These are phyloP conservation scores for Diglossa cyanea DNA, from an alignment of 2,797 vertebrate genomes.

Conservation along the genomic window DNA sequence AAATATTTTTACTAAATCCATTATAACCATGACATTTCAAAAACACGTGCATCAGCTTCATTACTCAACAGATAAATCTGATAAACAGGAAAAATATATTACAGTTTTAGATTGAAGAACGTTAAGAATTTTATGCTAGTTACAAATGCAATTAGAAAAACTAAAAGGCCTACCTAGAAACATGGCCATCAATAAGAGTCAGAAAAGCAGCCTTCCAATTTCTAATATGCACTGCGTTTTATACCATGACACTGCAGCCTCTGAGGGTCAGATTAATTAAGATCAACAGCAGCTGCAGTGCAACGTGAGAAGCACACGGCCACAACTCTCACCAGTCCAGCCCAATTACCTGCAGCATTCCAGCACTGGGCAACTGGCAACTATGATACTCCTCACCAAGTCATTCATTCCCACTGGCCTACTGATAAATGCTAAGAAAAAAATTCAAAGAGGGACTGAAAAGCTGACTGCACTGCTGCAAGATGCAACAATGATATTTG, in stretches of 20 bases:
- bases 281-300: conserved; percentile 81
- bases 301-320: conserved; percentile 75
- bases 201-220: conserved; percentile 42
- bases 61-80: neutral
- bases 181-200: neutral
- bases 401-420: conserved; percentile 62
- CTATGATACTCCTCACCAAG: conserved; percentile 42
- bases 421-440: conserved; percentile 57
- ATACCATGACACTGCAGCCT: conserved; percentile 69
- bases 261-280: conserved; percentile 82
- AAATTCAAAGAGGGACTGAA: conserved; percentile 46
- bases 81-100: neutral
- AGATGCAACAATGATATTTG: conserved; percentile 49
- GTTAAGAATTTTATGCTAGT: neutral
- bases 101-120: neutral
- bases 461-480: conserved; percentile 66
- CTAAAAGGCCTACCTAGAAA: conserved; percentile 14
- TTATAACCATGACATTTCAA: neutral
- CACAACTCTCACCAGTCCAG: conserved; percentile 71
- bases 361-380: conserved; percentile 73
- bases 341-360: conserved; percentile 83
- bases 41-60: neutral
- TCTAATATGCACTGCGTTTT: conserved; percentile 34
- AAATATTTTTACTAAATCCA: neutral
- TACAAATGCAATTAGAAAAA: neutral